phyloP scores from a whole-genome alignment of 2,888 invertebrate species.

The Oscheius sp. region DNA sequence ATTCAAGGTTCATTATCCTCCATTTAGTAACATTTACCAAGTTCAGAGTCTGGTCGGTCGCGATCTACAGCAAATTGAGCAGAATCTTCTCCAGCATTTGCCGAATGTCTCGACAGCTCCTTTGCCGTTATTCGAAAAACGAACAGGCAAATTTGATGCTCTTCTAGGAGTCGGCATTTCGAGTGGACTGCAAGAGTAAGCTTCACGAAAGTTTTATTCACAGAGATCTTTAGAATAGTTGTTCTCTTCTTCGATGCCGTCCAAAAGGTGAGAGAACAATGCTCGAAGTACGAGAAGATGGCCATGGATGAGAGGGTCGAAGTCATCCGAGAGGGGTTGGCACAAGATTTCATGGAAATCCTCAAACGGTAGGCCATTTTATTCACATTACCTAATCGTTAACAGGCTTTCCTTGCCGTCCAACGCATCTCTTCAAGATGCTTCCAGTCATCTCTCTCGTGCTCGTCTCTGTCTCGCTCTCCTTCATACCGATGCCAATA shows the following conservation, averaged over 20 bases:
- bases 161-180: slow-evolving; percentile 65
- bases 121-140: slow-evolving; percentile 60
- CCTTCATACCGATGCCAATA: slow-evolving; percentile 50
- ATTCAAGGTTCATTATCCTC: slow-evolving; percentile 40
- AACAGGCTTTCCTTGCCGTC: slow-evolving; percentile 5
- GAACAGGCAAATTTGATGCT: slow-evolving; percentile 58
- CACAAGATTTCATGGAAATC: slow-evolving; percentile 36
- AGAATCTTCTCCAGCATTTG: slow-evolving; percentile 8
- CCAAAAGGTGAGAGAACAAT: slow-evolving; percentile 21
- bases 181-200: slow-evolving; percentile 55
- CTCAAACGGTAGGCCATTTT: slow-evolving; percentile 31
- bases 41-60: slow-evolving; percentile 32
- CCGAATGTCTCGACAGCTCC: slow-evolving; percentile 40
- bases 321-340: slow-evolving; percentile 36
- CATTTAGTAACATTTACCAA: neutral
- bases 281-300: slow-evolving; percentile 37
- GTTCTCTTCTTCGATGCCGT: slow-evolving; percentile 20
- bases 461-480: slow-evolving; percentile 52
- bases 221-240: slow-evolving; percentile 14
- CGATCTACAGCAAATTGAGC: slow-evolving; percentile 30
- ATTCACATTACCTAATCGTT: neutral
- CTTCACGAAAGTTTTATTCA: neutral
- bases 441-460: slow-evolving; percentile 34
- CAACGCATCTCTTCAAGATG: neutral
- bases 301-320: slow-evolving; percentile 34